phyloP scores from a whole-genome alignment of 2,888 invertebrate genomes.

The Phytoseiulus persimilis region DNA sequence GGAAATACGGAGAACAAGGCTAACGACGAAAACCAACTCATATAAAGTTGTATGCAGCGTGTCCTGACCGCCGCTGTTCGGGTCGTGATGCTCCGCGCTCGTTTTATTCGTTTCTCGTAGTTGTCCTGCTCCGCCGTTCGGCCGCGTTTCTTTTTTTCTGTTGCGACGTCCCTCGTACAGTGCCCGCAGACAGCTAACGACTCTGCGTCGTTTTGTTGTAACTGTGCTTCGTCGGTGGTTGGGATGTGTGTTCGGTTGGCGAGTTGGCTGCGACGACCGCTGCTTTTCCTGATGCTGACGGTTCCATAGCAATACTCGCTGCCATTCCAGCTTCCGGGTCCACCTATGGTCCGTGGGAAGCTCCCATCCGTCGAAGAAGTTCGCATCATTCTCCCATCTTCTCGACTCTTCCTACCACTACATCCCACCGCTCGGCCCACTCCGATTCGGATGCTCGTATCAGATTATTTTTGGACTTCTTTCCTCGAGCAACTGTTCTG shows the following conservation, averaged over 20 bases:
- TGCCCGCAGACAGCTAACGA: neutral
- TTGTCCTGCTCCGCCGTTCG: neutral
- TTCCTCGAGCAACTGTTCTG: neutral
- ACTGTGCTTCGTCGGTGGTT: neutral
- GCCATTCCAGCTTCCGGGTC: neutral
- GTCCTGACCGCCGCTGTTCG: neutral
- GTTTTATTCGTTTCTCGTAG: neutral
- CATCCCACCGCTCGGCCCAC: neutral
- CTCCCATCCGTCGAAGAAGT: neutral
- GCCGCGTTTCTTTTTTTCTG: neutral
- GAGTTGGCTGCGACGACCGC: neutral
- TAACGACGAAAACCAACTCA: neutral
- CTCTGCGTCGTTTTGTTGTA: neutral
- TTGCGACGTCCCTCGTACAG: neutral
- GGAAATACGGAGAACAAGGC: neutral
- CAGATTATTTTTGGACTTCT: neutral
- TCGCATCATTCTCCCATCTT: neutral
- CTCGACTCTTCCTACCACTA: neutral
- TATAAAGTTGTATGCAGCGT: neutral
- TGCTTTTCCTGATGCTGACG: neutral
- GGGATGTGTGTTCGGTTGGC: neutral
- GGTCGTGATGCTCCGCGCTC: neutral
- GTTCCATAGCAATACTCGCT: neutral
- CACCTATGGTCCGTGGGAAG: neutral
- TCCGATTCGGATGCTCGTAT: neutral